phyloP scores from a whole-genome alignment of 2,888 invertebrate genomes.

The Tetragonisca angustula region DNA sequence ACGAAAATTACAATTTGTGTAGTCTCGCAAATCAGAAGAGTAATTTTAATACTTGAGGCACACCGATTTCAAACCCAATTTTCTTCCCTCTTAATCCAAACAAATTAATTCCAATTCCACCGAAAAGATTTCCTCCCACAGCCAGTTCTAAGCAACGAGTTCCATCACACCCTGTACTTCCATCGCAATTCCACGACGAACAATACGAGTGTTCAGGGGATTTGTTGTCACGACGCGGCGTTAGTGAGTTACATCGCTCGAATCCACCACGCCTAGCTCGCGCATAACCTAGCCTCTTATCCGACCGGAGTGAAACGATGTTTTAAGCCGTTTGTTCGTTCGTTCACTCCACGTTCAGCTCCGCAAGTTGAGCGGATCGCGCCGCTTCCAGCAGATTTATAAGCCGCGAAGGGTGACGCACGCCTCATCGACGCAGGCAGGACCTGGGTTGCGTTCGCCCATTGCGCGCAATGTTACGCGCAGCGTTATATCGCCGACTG shows the following conservation, averaged over 20 bases:
- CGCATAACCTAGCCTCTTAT: conserved; percentile 51
- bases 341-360: no score
- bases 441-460: conserved; percentile 1
- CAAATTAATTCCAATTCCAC: background rate
- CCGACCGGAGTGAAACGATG: conserved; percentile 57
- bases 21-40: no score
- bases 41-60: no score
- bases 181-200: conserved; percentile 42
- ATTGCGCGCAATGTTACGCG: conserved; percentile 40
- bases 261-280: conserved; percentile 65
- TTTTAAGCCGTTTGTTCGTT: conserved; percentile 45
- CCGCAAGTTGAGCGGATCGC: conserved; percentile 37
- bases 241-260: conserved; percentile 52
- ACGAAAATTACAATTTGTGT: no score
- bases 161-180: background rate
- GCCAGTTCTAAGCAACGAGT: background rate
- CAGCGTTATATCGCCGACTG: conserved; percentile 28
- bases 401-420: conserved; percentile 47
- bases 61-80: background rate
- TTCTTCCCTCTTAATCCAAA: background rate
- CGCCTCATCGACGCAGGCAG: conserved; percentile 47
- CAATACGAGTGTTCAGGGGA: conserved; percentile 59
- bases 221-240: conserved; percentile 35
- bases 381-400: conserved; percentile 43
- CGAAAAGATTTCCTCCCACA: background rate